These are phyloP conservation scores for Cenopis cana DNA, from an alignment of 2,888 invertebrate genomes.

Conservation along the genomic window DNA sequence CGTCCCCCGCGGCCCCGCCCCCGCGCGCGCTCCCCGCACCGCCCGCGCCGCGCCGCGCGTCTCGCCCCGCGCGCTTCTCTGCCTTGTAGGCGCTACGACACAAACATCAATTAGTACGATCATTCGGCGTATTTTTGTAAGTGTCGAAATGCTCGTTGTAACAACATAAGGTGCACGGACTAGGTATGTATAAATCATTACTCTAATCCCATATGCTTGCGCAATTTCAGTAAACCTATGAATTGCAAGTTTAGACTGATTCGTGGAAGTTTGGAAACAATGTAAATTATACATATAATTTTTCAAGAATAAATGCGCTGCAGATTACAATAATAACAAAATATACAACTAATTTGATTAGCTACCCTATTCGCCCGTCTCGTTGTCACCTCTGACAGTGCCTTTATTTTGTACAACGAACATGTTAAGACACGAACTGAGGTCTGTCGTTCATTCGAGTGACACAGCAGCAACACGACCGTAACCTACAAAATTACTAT, in stretches of 20 bases:
- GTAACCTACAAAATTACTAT: not conserved
- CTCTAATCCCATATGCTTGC: no score
- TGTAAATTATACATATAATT: no score
- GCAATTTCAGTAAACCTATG: no score
- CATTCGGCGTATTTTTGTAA: not conserved
- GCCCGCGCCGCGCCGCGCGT: constrained; percentile 63
- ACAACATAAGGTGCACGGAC: not conserved
- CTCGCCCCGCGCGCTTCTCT: constrained; percentile 68
- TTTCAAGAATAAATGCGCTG: no score
- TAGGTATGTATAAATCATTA: no score
- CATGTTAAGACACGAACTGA: constrained; percentile 6
- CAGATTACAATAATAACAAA: no score
- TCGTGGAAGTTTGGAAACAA: no score
- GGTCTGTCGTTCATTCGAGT: not conserved
- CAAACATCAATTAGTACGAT: constrained; percentile 29
- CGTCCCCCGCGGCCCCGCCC: constrained; percentile 60
- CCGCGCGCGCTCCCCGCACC: constrained; percentile 56
- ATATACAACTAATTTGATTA: no score
- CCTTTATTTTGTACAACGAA: constrained; percentile 10
- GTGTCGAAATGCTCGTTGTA: constrained; percentile 12
- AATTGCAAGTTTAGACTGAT: no score
- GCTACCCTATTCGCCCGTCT: not conserved
- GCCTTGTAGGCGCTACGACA: constrained; percentile 76
- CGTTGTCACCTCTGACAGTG: not conserved
- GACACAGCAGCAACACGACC: not conserved